Evolutionary conservation across 2,113 vertebrate species (phyloP).

Genomic region (Cyanocitta stelleri): DNA sequence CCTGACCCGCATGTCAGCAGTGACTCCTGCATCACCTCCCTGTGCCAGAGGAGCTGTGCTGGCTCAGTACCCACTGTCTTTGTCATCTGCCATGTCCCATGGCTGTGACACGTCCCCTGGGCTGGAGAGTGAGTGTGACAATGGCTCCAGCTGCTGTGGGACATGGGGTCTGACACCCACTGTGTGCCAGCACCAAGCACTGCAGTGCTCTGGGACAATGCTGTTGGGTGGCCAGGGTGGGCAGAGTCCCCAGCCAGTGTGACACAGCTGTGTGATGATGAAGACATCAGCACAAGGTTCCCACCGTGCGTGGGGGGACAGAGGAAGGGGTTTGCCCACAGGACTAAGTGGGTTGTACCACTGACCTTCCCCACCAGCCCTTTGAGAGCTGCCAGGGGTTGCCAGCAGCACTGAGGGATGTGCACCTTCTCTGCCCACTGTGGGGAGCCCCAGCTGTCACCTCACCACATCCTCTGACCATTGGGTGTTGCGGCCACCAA

Average conservation of each 20-base stretch:
- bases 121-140: rapidly evolving
- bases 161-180: not conserved
- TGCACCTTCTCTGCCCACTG: rapidly evolving
- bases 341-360: not conserved
- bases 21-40: not conserved
- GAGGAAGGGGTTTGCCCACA: not conserved
- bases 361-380: not conserved
- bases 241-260: not conserved
- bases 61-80: not conserved
- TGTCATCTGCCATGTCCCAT: rapidly evolving
- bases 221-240: not conserved
- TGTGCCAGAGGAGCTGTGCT: not conserved
- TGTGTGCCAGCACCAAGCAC: not conserved
- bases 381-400: not conserved
- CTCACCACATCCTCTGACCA: rapidly evolving
- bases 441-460: rapidly evolving
- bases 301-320: rapidly evolving
- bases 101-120: rapidly evolving
- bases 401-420: rapidly evolving
- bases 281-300: not conserved
- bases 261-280: not conserved
- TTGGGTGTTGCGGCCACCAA: not conserved
- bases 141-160: not conserved
- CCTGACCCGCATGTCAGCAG: not conserved
- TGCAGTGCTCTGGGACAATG: not conserved